Base-by-base conservation (phyloP, 2,797 vertebrate species). In the Cirrhinus mrigala region DNA sequence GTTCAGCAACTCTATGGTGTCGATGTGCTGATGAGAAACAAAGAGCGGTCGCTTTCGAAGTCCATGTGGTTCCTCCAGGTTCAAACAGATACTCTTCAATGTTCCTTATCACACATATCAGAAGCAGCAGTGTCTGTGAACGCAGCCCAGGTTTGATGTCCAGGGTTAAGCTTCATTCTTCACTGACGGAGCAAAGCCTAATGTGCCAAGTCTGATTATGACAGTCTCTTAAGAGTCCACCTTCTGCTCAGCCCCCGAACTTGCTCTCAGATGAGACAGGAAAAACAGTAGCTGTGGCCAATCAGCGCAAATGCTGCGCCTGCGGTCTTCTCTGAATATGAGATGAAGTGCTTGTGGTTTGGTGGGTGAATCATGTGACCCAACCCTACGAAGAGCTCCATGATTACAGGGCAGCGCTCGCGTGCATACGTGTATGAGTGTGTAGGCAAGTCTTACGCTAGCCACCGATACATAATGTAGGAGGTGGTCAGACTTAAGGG, bases 311-410 rank as follows among this genome's bases (percentile, higher is more conserved):
- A 71, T 2, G 75, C 75, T 78, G 74, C 2, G 82, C 82, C 75
- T 86, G 89, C 52, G 88, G 87, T 79, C 80, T 83, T 56, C 81
- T 87, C 93, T 91, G 87, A 94, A 94, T 94, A 94, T 95, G 92
- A 91, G 91, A 94, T 95, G 94, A 95, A 96, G 95, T 94, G 94
- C 93, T 94, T 95, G 95, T 94, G 96, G 96, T 95, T 92, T 93
- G 92, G 90, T 90, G 90, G 89, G 64, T 78, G 70, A 88, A 92
- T 94, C 94, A 95, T 91, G 93, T 96, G 95, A 95, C 88, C 85
- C 20, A 89, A 87, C 91, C 89, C 92, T 92, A 90, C 90, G 84
- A 86, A 92, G 92, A 88, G 87, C 92, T 92, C 89, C 92, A 92
- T 96, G 95, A 96, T 96, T 96, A 96, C 93, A 96, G 95, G 95